A percentile compares a stretch with the other conserved stretches of the same genome.
phyloP scores from a whole-genome alignment of 2,888 invertebrate genomes.

The Chironomus riparius region DNA sequence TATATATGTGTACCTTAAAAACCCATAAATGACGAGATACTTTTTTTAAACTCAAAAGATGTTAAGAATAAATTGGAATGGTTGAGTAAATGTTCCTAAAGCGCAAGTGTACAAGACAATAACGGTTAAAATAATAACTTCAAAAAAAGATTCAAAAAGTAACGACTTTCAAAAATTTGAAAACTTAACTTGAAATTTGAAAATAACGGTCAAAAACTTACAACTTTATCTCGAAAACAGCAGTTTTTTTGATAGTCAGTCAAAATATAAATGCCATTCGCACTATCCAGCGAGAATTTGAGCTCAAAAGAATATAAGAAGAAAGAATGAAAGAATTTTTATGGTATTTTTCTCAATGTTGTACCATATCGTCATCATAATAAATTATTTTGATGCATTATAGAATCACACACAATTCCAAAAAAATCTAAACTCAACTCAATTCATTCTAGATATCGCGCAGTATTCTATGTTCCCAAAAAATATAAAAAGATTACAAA shows the following conservation, averaged over 20 bases:
- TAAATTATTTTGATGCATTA: slow-evolving; percentile 15
- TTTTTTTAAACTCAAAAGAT: not conserved
- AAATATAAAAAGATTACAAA: slow-evolving; percentile 16
- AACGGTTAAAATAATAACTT: no score
- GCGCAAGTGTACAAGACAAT: no score
- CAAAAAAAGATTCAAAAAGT: no score
- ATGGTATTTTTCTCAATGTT: not conserved
- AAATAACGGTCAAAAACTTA: not conserved
- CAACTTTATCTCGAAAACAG: no score
- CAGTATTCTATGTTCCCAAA: no score
- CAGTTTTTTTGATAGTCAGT: no score
- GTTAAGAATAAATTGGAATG: not conserved
- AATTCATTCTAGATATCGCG: not conserved
- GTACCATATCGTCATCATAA: slow-evolving; percentile 15
- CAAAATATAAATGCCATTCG: no score
- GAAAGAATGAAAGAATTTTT: not conserved
- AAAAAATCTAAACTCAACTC: not conserved
- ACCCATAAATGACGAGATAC: slow-evolving; percentile 8
- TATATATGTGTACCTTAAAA: not conserved
- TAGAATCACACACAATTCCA: not conserved
- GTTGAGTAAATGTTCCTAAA: not conserved
- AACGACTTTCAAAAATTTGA: not conserved
- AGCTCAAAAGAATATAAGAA: not conserved
- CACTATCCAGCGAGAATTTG: not conserved
- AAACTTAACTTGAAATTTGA: no score